Percentiles rank a stretch among this genome's conserved stretches.
Evolutionary conservation across 2,797 vertebrate genomes (phyloP).

Genomic region (Myotis planiceps): DNA sequence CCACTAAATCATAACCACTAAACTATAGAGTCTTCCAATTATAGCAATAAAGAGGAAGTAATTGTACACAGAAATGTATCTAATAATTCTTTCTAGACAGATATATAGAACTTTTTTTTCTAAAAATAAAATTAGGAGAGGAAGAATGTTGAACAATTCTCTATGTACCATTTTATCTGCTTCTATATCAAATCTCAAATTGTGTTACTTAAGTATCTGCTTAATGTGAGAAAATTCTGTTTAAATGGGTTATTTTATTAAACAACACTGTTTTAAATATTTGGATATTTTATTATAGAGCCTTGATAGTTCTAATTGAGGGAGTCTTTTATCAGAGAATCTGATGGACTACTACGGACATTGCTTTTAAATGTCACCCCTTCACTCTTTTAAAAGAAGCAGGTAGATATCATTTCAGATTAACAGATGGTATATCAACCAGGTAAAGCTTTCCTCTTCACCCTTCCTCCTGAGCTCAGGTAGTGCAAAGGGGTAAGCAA

Average conservation of each 20-base stretch:
- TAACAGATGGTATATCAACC: neutral
- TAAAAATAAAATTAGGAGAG: constrained; percentile 8
- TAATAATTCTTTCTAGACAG: neutral
- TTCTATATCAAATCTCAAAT: neutral
- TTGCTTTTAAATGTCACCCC: neutral
- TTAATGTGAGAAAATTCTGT: neutral
- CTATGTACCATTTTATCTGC: neutral
- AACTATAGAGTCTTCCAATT: neutral
- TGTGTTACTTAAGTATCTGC: neutral
- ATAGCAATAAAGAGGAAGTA: neutral
- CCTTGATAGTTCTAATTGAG: neutral
- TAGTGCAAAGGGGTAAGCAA: neutral
- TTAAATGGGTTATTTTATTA: neutral
- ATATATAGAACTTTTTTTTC: neutral
- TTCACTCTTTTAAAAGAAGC: neutral
- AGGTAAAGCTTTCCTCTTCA: neutral
- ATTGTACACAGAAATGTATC: neutral
- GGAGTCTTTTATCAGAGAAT: neutral
- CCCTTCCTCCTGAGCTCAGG: neutral
- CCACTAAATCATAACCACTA: neutral
- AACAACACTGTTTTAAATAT: neutral
- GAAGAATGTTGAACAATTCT: neutral
- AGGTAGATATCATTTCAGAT: neutral
- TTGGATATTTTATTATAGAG: neutral
- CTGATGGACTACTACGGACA: neutral